Conservation (phyloP, 2,888 invertebrate genomes). For the Drosophila basisetae region DNA sequence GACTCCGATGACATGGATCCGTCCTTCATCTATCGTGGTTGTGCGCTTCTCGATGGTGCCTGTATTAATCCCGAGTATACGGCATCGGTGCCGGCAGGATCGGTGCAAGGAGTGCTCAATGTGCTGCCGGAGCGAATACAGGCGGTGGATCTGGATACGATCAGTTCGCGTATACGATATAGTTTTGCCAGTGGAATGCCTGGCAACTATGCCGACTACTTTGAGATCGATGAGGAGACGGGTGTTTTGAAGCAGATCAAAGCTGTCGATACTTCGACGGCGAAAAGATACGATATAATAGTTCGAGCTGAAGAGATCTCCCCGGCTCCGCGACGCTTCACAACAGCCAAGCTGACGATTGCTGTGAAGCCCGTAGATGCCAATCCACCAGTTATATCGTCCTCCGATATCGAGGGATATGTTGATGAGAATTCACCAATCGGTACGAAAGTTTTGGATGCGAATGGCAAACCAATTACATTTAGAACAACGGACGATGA, state of each 20-base stretch:
- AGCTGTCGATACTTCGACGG: conserved; percentile 92
- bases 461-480: conserved; percentile 88
- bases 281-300: conserved; percentile 92
- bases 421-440: conserved; percentile 94
- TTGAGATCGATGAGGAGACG: conserved; percentile 92
- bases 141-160: conserved; percentile 95
- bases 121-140: conserved; percentile 95
- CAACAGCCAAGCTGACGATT: conserved; percentile 92
- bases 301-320: conserved; percentile 95
- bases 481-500: conserved; percentile 94
- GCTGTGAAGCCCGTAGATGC: conserved; percentile 94
- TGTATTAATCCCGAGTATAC: conserved; percentile 95
- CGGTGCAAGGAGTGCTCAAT: conserved; percentile 92
- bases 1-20: conserved; percentile 97
- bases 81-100: conserved; percentile 91
- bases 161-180: conserved; percentile 93
- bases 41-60: conserved; percentile 91
- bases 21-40: conserved; percentile 95
- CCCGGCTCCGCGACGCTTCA: conserved; percentile 91
- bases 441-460: conserved; percentile 92
- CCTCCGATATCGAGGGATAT: conserved; percentile 90
- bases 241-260: conserved; percentile 93
- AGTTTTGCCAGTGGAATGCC: conserved; percentile 93
- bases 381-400: conserved; percentile 91
- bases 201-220: conserved; percentile 91